Evolutionary conservation across 1,140 invertebrate species (phyloP).

Genomic region (Brachionus asplanchnoidis): DNA sequence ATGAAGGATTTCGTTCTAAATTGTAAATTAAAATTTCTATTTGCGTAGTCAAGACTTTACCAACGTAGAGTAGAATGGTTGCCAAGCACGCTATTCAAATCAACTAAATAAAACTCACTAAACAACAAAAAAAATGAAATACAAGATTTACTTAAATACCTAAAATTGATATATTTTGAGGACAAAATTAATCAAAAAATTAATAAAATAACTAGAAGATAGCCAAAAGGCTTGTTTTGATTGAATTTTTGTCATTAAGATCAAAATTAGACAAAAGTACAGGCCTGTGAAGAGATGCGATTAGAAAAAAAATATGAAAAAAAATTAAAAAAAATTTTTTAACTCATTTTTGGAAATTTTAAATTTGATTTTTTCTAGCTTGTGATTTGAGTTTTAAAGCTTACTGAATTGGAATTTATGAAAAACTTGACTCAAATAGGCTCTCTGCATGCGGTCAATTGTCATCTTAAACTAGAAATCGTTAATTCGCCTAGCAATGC

Average conservation of each 20-base stretch:
- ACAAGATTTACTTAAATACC: neutral
- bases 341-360: neutral
- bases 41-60: neutral
- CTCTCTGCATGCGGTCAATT: neutral
- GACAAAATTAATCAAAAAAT: neutral
- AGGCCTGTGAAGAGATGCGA: neutral
- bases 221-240: neutral
- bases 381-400: neutral
- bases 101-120: neutral
- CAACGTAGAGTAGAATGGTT: neutral
- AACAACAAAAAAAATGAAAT: neutral
- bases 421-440: neutral
- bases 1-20: neutral
- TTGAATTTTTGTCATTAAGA: neutral
- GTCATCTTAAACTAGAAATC: conserved; percentile 30
- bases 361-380: neutral
- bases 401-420: neutral
- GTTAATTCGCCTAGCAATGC: neutral
- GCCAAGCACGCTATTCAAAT: conserved; percentile 8
- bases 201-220: neutral
- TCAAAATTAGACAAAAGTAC: neutral
- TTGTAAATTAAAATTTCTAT: neutral
- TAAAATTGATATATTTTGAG: neutral
- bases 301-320: too few relatives aligned
- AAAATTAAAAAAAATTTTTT: too few relatives aligned